Base-by-base conservation (phyloP, 2,113 vertebrate species). In the Zosterops borbonicus region DNA sequence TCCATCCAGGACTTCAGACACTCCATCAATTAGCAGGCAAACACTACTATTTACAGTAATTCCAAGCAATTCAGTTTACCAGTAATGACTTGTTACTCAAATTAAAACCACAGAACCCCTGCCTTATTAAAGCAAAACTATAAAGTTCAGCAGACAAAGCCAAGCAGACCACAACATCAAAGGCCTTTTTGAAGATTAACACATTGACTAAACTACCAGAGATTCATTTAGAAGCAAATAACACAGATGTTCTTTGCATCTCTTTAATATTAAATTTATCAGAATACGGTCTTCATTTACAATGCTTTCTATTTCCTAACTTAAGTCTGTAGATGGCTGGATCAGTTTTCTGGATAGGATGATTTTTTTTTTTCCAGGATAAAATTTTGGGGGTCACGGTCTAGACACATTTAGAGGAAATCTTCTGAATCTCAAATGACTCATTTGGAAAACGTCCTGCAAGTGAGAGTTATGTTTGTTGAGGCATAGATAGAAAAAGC, bases 401-500 rank as follows among this genome's bases (percentile, higher is more conserved):
- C 74, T 89, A 95, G 89, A 90, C 11, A 0, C 13, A 47, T 75
- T 90, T 65, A 77, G 79, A 95, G 69, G 52, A 94, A 94, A 94
- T 84, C 73, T 95, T 95, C 44, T 81, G 67, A 96, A 94, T 94
- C 95, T 94, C 93, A 83, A 86, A 63, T 55, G 74, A 95, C 46
- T 92, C 84, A 82, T 83, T 96, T 92, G 83, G 79, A 97, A 96
- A 97, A 95, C 64, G 65, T 94, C 92, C 92, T 89, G 29, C 63
- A 93, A 92, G 91, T 65, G 64, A 90, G 80, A 69, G 42, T 92
- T 79, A 47, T 90, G 15, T 95, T 96, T 96, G 83, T 95, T 68
- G 93, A 96, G 83, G 76, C 95, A 94, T 68, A 89, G 89, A 95
- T 92, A 96, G 77, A 74, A 96, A 97, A 97, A 97, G 62, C 94